A percentile compares a stretch with the other conserved stretches of the same genome.
Evolutionary conservation across 2,113 vertebrate genomes (phyloP).

Genomic region (Toxotes chatareus): DNA sequence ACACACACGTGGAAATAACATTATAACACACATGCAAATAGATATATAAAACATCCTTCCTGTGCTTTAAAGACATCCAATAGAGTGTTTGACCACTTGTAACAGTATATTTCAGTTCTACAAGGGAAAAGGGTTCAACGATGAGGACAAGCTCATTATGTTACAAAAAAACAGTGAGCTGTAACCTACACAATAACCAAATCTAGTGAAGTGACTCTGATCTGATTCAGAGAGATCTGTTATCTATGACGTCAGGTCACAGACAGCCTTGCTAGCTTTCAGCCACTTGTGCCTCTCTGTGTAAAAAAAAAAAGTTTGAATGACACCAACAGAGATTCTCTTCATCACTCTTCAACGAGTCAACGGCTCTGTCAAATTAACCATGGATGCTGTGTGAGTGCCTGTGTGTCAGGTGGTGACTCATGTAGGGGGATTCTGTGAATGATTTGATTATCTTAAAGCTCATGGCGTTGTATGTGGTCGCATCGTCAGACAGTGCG

Average conservation of each 20-base stretch:
- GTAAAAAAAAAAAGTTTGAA: conserved; percentile 13
- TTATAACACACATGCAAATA: not conserved
- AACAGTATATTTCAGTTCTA: too few relatives aligned
- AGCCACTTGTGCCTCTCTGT: not conserved
- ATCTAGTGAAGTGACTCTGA: not conserved
- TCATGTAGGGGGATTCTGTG: conserved; percentile 41
- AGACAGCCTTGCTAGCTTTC: not conserved
- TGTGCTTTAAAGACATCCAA: not conserved
- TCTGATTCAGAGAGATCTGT: not conserved
- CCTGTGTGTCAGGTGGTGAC: conserved; percentile 58
- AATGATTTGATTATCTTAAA: conserved; percentile 70
- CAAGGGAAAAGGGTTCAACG: too few relatives aligned
- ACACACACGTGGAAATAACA: not conserved
- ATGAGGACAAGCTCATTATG: too few relatives aligned
- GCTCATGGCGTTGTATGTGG: conserved; percentile 15
- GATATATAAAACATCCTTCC: not conserved
- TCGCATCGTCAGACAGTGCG: conserved; percentile 59
- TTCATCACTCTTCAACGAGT: conserved; percentile 38
- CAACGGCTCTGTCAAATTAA: conserved; percentile 19
- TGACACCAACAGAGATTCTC: conserved; percentile 51
- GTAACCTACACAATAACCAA: not conserved
- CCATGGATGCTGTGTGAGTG: conserved; percentile 31
- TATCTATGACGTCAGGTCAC: not conserved
- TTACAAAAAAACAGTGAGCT: not conserved
- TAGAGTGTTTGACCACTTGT: not conserved